A percentile compares a stretch with the other conserved stretches of the same genome.
Evolutionary conservation across 2,113 vertebrate genomes (phyloP).

Genomic region (Grallaria varia): DNA sequence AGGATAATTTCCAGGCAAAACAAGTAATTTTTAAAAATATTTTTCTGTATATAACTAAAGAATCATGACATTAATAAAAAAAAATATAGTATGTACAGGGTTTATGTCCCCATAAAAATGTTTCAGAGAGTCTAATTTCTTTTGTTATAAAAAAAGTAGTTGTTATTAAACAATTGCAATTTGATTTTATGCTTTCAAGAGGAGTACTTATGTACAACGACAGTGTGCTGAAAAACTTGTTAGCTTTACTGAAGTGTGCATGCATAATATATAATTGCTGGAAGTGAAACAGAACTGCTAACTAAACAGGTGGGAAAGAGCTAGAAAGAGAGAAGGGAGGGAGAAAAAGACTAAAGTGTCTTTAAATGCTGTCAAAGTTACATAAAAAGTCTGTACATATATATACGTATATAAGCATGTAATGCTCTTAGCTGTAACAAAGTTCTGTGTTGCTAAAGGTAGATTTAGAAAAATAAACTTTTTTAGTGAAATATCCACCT

Average conservation of each 20-base stretch:
- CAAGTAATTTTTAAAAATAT: neutral
- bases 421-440: neutral
- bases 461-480: neutral
- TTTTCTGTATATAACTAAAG: neutral
- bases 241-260: neutral
- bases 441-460: neutral
- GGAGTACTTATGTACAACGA: neutral
- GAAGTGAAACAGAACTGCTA: neutral
- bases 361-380: neutral
- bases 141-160: conserved; percentile 9
- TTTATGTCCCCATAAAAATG: neutral
- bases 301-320: conserved; percentile 4
- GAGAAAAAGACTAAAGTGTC: neutral
- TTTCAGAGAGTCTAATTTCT: neutral
- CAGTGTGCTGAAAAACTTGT: neutral
- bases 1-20: conserved; percentile 6
- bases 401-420: no score
- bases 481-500: neutral
- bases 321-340: neutral
- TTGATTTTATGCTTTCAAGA: conserved; percentile 19
- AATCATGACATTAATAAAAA: conserved; percentile 16
- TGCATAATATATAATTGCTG: neutral
- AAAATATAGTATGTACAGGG: neutral
- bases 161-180: conserved; percentile 21
- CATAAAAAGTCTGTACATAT: neutral